Conservation (phyloP, 1,140 invertebrate species). For the Drosophila baimaii region DNA sequence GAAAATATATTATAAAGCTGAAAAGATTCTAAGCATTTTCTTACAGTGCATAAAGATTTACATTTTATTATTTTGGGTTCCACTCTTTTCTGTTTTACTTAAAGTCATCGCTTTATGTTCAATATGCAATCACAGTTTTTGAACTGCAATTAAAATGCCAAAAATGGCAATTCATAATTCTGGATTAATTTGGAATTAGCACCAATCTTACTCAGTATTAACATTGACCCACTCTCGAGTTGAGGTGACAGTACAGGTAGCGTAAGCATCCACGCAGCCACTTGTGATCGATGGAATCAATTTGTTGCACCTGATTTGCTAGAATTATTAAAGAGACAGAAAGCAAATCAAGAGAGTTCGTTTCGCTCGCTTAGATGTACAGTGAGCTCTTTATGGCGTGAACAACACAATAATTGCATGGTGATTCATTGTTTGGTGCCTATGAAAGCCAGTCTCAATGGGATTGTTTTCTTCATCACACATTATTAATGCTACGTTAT, state of each 20-base stretch:
- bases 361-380: background rate
- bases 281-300: conserved; percentile 14
- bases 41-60: too few species aligned
- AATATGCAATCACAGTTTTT: background rate
- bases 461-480: too few species aligned
- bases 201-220: background rate
- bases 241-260: conserved; percentile 2
- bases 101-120: too few species aligned
- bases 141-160: background rate
- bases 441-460: too few species aligned
- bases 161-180: background rate
- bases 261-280: background rate
- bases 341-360: conserved; percentile 11
- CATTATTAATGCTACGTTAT: too few species aligned
- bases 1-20: too few species aligned
- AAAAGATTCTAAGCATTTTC: too few species aligned
- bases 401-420: too few species aligned
- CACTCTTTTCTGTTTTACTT: background rate
- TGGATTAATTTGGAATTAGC: conserved; percentile 7
- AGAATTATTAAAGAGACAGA: conserved; percentile 8
- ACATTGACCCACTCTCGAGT: conserved; percentile 24
- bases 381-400: too few species aligned
- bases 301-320: conserved; percentile 51
- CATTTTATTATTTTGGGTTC: background rate
- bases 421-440: too few species aligned